A percentile compares a stretch with the other conserved stretches of the same genome.
Conservation (phyloP, 2,888 invertebrate species). For the Catocala sponsa region DNA sequence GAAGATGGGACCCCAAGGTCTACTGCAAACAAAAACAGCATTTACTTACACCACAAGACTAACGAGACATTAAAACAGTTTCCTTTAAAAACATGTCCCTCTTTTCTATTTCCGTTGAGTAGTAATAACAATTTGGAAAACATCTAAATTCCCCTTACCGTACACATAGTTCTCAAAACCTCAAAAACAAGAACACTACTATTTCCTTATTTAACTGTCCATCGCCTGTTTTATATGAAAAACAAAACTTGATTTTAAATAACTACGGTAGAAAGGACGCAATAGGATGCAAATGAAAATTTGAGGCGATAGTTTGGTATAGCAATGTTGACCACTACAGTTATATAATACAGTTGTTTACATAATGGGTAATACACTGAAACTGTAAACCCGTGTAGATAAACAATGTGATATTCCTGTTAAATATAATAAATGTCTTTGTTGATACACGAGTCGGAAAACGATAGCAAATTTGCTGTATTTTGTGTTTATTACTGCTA, state of each 20-base stretch:
- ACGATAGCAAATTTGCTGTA: too few relatives aligned
- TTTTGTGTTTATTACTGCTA: too few relatives aligned
- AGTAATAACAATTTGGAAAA: too few relatives aligned
- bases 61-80: too few relatives aligned
- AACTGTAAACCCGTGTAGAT: constrained; percentile 18
- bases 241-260: constrained; percentile 22
- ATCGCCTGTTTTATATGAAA: constrained; percentile 26
- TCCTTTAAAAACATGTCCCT: too few relatives aligned
- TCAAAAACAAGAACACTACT: constrained; percentile 10
- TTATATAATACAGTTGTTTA: constrained; percentile 41
- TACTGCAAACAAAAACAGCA: too few relatives aligned
- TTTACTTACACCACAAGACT: too few relatives aligned
- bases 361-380: constrained; percentile 23
- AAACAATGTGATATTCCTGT: constrained; percentile 13
- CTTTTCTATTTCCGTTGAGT: too few relatives aligned
- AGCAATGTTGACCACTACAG: background rate
- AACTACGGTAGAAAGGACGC: constrained; percentile 22
- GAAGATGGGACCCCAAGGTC: too few relatives aligned
- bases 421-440: too few relatives aligned
- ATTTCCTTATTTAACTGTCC: constrained; percentile 26
- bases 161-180: background rate
- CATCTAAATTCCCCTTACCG: too few relatives aligned
- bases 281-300: constrained; percentile 29
- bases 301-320: constrained; percentile 3
- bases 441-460: too few relatives aligned